A percentile compares a stretch with the other conserved stretches of the same genome.
Evolutionary conservation across 2,888 invertebrate species (phyloP).

Genomic region (Nudaria mundana): DNA sequence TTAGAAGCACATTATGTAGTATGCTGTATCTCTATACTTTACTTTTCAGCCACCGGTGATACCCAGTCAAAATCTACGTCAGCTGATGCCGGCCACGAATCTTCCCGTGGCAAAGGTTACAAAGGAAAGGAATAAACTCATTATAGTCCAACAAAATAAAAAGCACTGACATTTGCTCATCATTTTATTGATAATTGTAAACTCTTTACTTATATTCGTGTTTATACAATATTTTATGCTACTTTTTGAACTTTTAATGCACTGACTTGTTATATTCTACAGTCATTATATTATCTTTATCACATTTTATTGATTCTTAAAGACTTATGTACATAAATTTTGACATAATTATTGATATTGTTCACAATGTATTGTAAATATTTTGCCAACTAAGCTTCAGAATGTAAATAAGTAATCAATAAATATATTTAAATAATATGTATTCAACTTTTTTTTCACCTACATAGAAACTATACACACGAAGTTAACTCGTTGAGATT

Average conservation of each 20-base stretch:
- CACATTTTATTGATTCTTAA: constrained; percentile 7
- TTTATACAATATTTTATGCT: constrained; percentile 17
- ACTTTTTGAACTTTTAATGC: constrained; percentile 15
- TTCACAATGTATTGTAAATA: constrained; percentile 20
- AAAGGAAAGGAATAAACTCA: constrained; percentile 90
- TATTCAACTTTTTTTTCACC: too few species aligned
- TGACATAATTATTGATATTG: constrained; percentile 2
- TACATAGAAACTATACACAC: not conserved
- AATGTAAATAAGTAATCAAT: constrained; percentile 16
- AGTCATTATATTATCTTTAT: constrained; percentile 3
- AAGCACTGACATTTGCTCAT: constrained; percentile 59
- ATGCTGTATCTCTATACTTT: too few species aligned
- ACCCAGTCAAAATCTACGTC: constrained; percentile 85
- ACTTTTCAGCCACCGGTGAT: constrained; percentile 74
- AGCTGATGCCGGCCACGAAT: constrained; percentile 83
- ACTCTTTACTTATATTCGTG: constrained; percentile 26
- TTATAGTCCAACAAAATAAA: constrained; percentile 87
- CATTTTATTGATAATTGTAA: constrained; percentile 34
- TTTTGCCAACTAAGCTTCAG: constrained; percentile 13
- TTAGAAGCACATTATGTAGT: too few species aligned
- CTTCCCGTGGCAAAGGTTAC: constrained; percentile 89
- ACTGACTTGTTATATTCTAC: constrained; percentile 3
- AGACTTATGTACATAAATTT: constrained; percentile 4
- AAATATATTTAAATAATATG: constrained; percentile 21
- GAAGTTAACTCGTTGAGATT: not conserved